Evolutionary conservation across 2,888 invertebrate species (phyloP), one percentile per base, ranked within the genome.

Genomic region (Zootermopsis nevadensis): DNA sequence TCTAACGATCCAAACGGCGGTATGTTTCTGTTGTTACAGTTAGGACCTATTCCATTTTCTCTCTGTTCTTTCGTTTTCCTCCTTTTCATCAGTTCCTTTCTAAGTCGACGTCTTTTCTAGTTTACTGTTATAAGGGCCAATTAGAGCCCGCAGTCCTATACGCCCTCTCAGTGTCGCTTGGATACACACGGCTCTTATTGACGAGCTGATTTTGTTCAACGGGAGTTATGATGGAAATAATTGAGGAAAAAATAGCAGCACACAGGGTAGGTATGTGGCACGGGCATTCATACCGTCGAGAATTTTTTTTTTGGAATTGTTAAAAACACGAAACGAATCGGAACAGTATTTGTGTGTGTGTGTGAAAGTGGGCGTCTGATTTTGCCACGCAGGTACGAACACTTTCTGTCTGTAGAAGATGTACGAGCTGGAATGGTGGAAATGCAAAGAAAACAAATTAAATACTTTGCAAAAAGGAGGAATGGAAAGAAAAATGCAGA

Each of bases 291-390:
- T n/a, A 30, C 38, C 42, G 24, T 27, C 27, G 35, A 53, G 55
- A 55, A 30, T 76, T 74, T 82, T 82, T 35, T 72, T 79, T 74
- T n/a, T n/a, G n/a, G 83, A 83, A 77, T 83, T 81, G 83, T 83
- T 83, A 83, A 83, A 83, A 83, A 81, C n/a, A 55, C 67, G 77
- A 83, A 83, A 67, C 77, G 83, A 81, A 69, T 66, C 69, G 83
- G 83, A 83, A 83, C 67, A 69, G 15, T 35, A 19, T 15, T 42
- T 22, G n/a, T 38, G 24, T 74, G 74, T 35, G 38, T 24, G 74
- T 30, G 30, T 1, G 77, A 15, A 77, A 33, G 55, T 77, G 33
- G 31, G 55, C 55, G 31, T 31, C 55, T n/a, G 48, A 3, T 48
- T 48, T 48, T 48, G 48, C 4, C 48, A 1, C 19, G 4, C 12